A percentile compares a stretch with the other conserved stretches of the same genome.
phyloP scores from a whole-genome alignment of 2,888 invertebrate species.

The Scaptomyza flava region DNA sequence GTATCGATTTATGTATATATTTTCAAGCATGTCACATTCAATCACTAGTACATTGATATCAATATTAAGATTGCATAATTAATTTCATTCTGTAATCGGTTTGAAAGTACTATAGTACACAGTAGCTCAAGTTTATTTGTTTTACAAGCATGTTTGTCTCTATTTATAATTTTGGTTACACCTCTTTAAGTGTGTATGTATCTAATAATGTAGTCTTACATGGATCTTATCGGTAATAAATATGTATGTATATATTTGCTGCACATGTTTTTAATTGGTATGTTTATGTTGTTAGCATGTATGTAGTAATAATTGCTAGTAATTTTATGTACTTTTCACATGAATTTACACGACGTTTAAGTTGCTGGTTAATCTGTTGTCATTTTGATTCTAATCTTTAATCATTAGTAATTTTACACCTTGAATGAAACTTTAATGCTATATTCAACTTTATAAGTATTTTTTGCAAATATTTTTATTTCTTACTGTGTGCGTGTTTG shows the following conservation, averaged over 20 bases:
- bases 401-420: too few species aligned
- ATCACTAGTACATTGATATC: constrained; percentile 51
- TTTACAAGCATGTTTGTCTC: constrained; percentile 21
- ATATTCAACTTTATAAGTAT: constrained; percentile 68
- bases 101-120: constrained; percentile 11
- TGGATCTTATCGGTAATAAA: constrained; percentile 12
- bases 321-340: constrained; percentile 50
- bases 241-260: constrained; percentile 10
- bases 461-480: constrained; percentile 24
- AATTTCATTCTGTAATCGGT: constrained; percentile 36
- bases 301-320: constrained; percentile 19
- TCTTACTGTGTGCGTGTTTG: constrained; percentile 17
- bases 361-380: constrained; percentile 60
- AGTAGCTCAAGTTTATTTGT: constrained; percentile 21
- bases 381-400: constrained; percentile 16
- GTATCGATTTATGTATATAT: constrained; percentile 23
- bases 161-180: constrained; percentile 39
- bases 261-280: constrained; percentile 14
- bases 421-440: too few species aligned
- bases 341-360: constrained; percentile 78
- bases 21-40: constrained; percentile 60
- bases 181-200: constrained; percentile 49
- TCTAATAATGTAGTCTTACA: constrained; percentile 36
- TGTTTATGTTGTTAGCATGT: constrained; percentile 8
- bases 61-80: constrained; percentile 40